Evolutionary conservation across 2,797 vertebrate species (phyloP).

Genomic region (Scolopax rusticola): DNA sequence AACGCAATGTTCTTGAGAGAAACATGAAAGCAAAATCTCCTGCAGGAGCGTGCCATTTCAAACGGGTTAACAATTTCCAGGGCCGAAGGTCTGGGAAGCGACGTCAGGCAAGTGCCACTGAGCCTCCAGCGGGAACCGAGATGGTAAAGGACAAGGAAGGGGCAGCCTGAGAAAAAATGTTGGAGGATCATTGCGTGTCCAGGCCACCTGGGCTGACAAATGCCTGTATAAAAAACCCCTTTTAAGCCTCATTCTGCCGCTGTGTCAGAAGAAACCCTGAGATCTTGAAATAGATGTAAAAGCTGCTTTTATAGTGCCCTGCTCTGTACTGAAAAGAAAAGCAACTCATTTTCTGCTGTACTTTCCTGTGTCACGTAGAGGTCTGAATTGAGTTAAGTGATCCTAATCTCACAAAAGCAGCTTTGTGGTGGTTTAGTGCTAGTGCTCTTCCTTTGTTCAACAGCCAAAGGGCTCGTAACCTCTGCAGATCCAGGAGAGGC

Average conservation of each 20-base stretch:
- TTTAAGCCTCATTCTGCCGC: conserved; percentile 32
- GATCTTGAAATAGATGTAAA: conserved; percentile 56
- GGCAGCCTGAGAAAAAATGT: conserved; percentile 31
- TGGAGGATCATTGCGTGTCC: conserved; percentile 5
- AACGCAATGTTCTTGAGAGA: neutral
- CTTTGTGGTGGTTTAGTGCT: conserved; percentile 41
- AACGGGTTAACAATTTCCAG: conserved; percentile 18
- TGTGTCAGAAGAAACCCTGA: conserved; percentile 61
- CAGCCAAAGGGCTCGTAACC: neutral
- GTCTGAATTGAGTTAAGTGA: conserved; percentile 46
- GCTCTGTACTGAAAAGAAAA: conserved; percentile 20
- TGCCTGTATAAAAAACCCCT: conserved; percentile 44
- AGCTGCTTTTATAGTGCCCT: conserved; percentile 61
- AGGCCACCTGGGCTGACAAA: conserved; percentile 45
- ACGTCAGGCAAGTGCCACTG: neutral
- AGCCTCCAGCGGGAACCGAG: conserved; percentile 36
- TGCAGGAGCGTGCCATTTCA: conserved; percentile 8
- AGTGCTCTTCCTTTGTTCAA: conserved; percentile 22
- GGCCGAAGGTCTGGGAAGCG: conserved; percentile 33
- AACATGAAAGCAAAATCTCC: conserved; percentile 31
- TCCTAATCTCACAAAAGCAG: conserved; percentile 55
- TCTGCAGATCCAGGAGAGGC: neutral
- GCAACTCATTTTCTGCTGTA: conserved; percentile 44
- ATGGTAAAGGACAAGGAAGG: conserved; percentile 50
- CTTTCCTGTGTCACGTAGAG: conserved; percentile 28